Evolutionary conservation across 2,797 vertebrate species (phyloP).

Genomic region (Lacerta bilineata): DNA sequence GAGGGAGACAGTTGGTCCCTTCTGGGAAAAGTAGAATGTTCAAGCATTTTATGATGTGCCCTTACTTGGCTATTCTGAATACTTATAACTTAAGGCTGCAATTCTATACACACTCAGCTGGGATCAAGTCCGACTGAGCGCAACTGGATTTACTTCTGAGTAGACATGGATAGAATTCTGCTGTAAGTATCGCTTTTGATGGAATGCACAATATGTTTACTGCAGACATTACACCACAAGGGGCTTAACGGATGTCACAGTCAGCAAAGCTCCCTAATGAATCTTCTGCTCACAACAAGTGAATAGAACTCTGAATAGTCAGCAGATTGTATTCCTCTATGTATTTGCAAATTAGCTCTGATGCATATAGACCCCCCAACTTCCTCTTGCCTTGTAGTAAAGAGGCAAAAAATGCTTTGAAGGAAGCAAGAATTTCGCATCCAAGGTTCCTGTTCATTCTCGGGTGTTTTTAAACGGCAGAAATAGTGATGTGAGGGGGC

Average conservation of each 20-base stretch:
- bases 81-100: not conserved
- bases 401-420: slow-evolving; percentile 19
- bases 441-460: not conserved
- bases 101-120: not conserved
- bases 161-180: not conserved
- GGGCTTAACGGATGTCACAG: slow-evolving; percentile 22
- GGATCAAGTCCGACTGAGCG: too few species aligned
- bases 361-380: not conserved
- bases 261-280: slow-evolving; percentile 23
- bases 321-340: slow-evolving; percentile 29
- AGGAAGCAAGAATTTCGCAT: slow-evolving; percentile 5
- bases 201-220: not conserved
- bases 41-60: slow-evolving; percentile 12
- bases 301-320: slow-evolving; percentile 37
- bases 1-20: not conserved
- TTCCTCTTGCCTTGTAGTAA: not conserved
- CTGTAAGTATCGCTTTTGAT: not conserved
- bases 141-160: too few species aligned
- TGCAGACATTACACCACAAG: not conserved
- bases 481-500: not conserved
- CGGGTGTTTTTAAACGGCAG: not conserved
- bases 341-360: not conserved
- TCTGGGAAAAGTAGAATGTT: not conserved
- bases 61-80: slow-evolving; percentile 27
- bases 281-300: slow-evolving; percentile 26